Evolutionary conservation across 2,113 vertebrate species (phyloP).

Genomic region (Sturnira hondurensis): DNA sequence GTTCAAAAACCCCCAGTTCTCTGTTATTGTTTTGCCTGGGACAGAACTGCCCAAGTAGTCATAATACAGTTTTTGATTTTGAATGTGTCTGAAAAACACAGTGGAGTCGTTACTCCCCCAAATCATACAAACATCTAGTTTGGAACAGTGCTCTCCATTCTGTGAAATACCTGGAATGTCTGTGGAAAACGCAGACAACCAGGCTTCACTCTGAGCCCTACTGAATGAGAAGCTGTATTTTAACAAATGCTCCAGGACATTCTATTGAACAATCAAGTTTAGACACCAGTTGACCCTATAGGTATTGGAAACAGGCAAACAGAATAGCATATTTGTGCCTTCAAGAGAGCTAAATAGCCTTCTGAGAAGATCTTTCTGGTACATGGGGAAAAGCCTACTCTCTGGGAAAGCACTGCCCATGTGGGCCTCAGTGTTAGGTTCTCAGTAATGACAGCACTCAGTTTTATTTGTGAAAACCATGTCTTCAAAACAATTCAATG

Average conservation of each 20-base stretch:
- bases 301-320: background rate
- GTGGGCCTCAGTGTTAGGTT: background rate
- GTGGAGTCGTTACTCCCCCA: background rate
- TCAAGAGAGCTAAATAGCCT: background rate
- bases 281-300: background rate
- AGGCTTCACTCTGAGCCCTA: background rate
- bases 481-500: conserved; percentile 53
- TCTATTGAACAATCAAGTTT: background rate
- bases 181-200: background rate
- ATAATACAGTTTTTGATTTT: background rate
- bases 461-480: conserved; percentile 60
- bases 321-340: background rate
- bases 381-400: background rate
- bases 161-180: background rate
- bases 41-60: background rate
- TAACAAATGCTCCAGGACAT: conserved; percentile 23
- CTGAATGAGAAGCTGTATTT: background rate
- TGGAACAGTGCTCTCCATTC: background rate
- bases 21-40: conserved; percentile 20
- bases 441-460: background rate
- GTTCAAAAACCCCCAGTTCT: background rate
- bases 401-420: background rate
- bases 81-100: conserved; percentile 7
- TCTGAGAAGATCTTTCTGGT: background rate
- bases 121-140: background rate